Evolutionary conservation across 2,113 vertebrate genomes (phyloP).

Genomic region (Macheiramphus alcinus): DNA sequence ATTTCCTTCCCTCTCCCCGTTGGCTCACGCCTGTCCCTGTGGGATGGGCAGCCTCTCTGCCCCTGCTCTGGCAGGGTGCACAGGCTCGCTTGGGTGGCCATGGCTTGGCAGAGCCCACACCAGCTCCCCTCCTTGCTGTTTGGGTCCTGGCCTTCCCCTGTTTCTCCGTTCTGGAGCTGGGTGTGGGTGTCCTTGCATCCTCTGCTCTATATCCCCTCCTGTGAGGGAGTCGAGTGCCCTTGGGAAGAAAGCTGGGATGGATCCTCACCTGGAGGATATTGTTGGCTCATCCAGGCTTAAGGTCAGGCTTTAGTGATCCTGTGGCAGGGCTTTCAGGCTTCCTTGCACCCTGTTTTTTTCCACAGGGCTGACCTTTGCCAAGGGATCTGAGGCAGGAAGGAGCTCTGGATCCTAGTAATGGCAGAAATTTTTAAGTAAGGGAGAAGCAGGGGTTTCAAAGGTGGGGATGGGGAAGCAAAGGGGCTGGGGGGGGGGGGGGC

Average conservation of each 20-base stretch:
- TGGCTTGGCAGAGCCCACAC: neutral
- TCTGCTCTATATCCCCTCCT: neutral
- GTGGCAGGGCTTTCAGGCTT: neutral
- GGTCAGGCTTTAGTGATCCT: neutral
- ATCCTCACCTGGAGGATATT: neutral
- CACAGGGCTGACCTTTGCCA: neutral
- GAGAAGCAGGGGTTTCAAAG: neutral
- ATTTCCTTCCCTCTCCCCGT: neutral
- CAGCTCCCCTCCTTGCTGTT: rapidly evolving
- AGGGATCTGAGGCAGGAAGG: neutral
- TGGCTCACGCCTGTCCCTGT: rapidly evolving
- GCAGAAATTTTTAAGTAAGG: neutral
- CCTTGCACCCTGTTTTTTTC: neutral
- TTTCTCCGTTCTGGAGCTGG: neutral
- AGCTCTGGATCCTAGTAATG: neutral
- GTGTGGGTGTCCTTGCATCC: rapidly evolving
- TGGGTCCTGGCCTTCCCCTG: rapidly evolving
- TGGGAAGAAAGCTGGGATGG: neutral
- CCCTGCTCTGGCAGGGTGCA: rapidly evolving
- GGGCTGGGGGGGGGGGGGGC: neutral
- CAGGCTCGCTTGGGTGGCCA: rapidly evolving
- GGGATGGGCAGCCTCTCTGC: neutral
- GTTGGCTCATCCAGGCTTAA: neutral
- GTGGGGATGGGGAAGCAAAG: neutral
- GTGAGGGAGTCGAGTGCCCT: neutral